Base-by-base conservation (phyloP, 2,797 vertebrate species). In the Danio aesculapii region DNA sequence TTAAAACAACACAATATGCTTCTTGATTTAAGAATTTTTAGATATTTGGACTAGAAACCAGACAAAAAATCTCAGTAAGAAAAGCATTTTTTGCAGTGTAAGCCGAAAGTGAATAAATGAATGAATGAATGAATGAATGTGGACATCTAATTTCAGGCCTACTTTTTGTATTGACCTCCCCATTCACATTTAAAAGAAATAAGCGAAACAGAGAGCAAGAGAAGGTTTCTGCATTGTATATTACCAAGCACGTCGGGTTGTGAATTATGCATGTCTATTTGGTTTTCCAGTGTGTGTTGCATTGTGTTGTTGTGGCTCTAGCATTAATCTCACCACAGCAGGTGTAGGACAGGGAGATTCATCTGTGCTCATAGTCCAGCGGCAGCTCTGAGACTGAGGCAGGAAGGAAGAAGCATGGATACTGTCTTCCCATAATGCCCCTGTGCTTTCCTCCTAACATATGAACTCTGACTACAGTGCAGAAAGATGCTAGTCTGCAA, bases 241-340 rank as follows among this genome's bases (percentile, higher is more conserved):
- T 30, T 55, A 19, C 66, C 43, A 30, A 21, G 6, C 21, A 0
- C 49, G 47, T 67, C 49, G 6, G 12, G 44, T 19, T 21, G 46
- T 19, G 11, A 30, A 30, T 30, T 30, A 30, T 30, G 30, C 30
- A 30, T 78, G 64, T 30, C 57, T 57, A 9, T 49, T 49, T 43
- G 16, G 30, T n/a, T 8, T 61, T 59, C 9, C 19, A 0, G 59
- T 14, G 41, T 69, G 46, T 17, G 16, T 44, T 53, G 43, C 13
- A 17, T 59, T 30, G 43, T 47, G 77, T 43, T 63, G 41, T n/a
- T 13, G 41, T 17, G 50, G 52, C 13, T 80, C 41, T 74, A 70
- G 43, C 70, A 81, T 81, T 81, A 81, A 81, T 81, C 79, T 74
- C 79, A 81, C 61, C 52, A 16, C 70, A 74, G 61, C 79, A 74